Evolutionary conservation across 1,140 invertebrate species (phyloP).

Genomic region (Planococcus citri): DNA sequence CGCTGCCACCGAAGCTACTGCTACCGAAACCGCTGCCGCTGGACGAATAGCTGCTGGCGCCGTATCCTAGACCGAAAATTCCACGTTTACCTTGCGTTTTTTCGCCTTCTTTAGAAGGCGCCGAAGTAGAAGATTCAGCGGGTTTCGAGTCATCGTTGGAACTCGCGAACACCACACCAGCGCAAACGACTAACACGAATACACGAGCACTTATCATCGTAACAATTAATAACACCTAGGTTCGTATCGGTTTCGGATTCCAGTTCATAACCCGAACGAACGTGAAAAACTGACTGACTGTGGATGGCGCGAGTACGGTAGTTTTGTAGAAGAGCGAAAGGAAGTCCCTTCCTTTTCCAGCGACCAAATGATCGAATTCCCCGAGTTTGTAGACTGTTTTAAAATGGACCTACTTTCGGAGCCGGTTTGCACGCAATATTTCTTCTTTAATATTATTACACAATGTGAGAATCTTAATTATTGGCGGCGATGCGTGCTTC

Average conservation of each 20-base stretch:
- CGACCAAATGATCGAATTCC: conserved; percentile 10
- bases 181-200: not conserved
- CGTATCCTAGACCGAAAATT: conserved; percentile 38
- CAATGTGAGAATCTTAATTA: conserved; percentile 20
- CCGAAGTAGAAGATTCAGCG: not conserved
- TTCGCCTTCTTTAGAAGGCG: not conserved
- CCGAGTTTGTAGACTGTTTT: conserved; percentile 19
- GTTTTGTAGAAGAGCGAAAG: conserved; percentile 15
- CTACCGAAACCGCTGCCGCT: conserved; percentile 11
- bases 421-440: conserved; percentile 19
- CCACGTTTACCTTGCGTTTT: conserved; percentile 24
- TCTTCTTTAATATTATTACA: conserved; percentile 21
- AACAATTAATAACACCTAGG: not conserved
- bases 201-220: conserved; percentile 9
- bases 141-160: conserved; percentile 17
- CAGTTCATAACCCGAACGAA: conserved; percentile 9
- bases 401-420: conserved; percentile 15
- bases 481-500: conserved; percentile 12
- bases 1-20: conserved; percentile 5
- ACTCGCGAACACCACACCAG: conserved; percentile 15
- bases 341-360: conserved; percentile 15
- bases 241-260: too few relatives aligned
- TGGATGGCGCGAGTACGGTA: not conserved
- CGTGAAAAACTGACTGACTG: conserved; percentile 5
- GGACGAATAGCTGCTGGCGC: conserved; percentile 22